Conservation (phyloP, 2,113 vertebrate genomes). For the Macaca fascicularis region T2T-MFA8v1.1 NC_088392.1:40754001-40754500, state of each 20-base stretch:
- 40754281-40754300: background rate
- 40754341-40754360: background rate
- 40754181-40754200: no score
- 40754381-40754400: background rate
- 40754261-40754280: background rate
- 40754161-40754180: background rate
- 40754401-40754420: background rate
- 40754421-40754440: rapidly evolving
- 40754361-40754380: background rate
- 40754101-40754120: background rate
- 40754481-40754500: background rate
- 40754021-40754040: background rate
- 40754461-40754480: background rate
- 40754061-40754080: background rate
- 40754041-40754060: background rate
- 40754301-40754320: background rate
- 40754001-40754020: background rate
- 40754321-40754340: background rate
- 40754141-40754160: background rate
- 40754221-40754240: background rate
- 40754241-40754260: background rate
- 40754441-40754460: background rate
- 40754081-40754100: rapidly evolving
- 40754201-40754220: background rate
- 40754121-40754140: background rate